phyloP scores from a whole-genome alignment of 2,888 invertebrate species.

The Notodonta ziczac region DNA sequence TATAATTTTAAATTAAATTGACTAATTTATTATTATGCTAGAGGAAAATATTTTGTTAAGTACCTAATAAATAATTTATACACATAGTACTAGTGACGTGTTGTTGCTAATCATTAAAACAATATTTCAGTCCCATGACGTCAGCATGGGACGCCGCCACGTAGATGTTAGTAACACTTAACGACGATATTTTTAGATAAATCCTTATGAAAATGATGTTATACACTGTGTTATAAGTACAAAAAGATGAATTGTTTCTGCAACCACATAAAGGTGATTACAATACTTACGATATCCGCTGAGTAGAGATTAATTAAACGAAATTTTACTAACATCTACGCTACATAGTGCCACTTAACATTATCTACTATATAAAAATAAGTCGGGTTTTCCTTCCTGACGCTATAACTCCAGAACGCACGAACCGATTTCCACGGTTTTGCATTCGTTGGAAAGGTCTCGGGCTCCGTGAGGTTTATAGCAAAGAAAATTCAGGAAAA shows the following conservation, averaged over 20 bases:
- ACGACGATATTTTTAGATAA: neutral
- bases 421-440: no score
- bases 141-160: conserved; percentile 14
- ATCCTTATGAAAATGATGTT: neutral
- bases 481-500: no score
- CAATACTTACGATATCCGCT: neutral
- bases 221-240: conserved; percentile 2
- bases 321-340: conserved; percentile 31
- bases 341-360: conserved; percentile 15
- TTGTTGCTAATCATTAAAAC: conserved; percentile 30
- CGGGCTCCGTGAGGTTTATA: no score
- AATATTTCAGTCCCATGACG: conserved; percentile 14
- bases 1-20: conserved; percentile 64
- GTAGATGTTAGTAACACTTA: conserved; percentile 28
- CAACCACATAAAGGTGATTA: neutral
- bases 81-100: conserved; percentile 49
- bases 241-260: neutral
- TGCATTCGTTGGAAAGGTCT: no score
- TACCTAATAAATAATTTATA: conserved; percentile 45
- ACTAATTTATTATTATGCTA: conserved; percentile 77
- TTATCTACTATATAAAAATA: no score
- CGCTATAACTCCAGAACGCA: no score
- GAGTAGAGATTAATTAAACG: neutral
- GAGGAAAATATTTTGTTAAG: conserved; percentile 45
- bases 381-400: no score